Base-by-base conservation (phyloP, 2,113 vertebrate species). In the Aptenodytes patagonicus region DNA sequence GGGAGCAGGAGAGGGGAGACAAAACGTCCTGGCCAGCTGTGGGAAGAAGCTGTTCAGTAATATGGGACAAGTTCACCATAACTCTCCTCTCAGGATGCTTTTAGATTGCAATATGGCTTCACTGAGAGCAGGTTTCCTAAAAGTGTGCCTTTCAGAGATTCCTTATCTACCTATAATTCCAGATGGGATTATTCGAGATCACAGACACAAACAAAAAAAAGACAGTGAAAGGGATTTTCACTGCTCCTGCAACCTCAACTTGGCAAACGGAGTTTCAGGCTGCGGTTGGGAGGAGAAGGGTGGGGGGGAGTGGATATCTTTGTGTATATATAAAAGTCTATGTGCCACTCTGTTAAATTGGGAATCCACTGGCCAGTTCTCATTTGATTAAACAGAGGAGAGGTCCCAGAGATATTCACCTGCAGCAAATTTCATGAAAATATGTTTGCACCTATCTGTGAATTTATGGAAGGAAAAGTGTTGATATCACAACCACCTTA, bases 401-500 rank as follows among this genome's bases (percentile, higher is more conserved):
- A 79, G 29, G 19, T 34, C 40, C 32, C 54, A 61, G 40, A 42
- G 40, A 10, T 31, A 11, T 4, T 71, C 21, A 31, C 13, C 26
- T 21, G 2, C 16, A 52, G 52, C 24, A 73, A 42, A 57, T 44
- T 22, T 51, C 7, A 69, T 31, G 18, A 40, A 65, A 78, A 51
- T 15, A 25, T 6, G 9, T 66, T 78, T 66, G n/a, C n/a, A 61
- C 10, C 6, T 21, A 8, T 21, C 44, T 0, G 0, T 5, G 13
- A 16, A 34, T 68, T 44, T 38, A 65, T 13, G 79, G 71, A 49
- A 83, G 21, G 52, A 66, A 31, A 82, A 57, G 10, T 26, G 32
- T 22, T 78, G 71, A 17, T 57, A 28, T 58, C 64, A 36, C 24
- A 57, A 17, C 54, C 34, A 29, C 61, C 17, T 69, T 13, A 31